These are phyloP conservation scores for Arctocebus calabarensis DNA, from an alignment of 2,797 vertebrate species.

Conservation along the genomic window DNA sequence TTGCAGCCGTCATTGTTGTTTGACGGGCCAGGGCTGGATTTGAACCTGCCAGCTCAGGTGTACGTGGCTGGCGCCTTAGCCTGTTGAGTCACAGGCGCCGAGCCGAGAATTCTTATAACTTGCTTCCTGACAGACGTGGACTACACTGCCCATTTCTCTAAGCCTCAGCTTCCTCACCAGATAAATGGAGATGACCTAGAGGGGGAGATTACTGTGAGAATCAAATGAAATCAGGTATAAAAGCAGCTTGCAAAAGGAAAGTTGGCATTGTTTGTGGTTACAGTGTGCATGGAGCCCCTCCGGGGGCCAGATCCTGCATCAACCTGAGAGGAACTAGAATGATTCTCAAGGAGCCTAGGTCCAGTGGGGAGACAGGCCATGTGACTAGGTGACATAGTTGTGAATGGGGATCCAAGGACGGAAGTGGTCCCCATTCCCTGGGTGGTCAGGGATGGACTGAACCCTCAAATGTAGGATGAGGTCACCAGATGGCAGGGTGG, in stretches of 20 bases:
- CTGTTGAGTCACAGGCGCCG: too few relatives aligned
- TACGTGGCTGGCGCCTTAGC: too few relatives aligned
- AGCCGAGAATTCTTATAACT: background rate
- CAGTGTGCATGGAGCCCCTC: background rate
- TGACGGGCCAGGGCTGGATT: too few relatives aligned
- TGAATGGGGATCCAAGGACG: background rate
- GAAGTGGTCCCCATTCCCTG: background rate
- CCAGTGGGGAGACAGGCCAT: background rate
- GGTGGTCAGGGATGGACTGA: background rate
- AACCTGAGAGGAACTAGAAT: background rate
- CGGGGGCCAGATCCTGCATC: background rate
- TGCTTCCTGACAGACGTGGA: rapidly evolving
- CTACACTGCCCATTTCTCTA: background rate
- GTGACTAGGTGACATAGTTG: background rate
- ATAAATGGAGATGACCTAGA: background rate
- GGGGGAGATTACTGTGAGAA: background rate
- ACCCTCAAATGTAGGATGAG: rapidly evolving
- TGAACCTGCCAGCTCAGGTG: too few relatives aligned
- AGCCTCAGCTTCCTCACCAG: background rate
- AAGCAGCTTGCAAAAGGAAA: background rate
- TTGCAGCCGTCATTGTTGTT: too few relatives aligned
- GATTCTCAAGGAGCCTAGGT: background rate
- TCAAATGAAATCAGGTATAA: background rate
- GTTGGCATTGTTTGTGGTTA: background rate
- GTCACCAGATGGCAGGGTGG: background rate